A percentile compares a stretch with the other conserved stretches of the same genome.
Conservation (phyloP, 2,113 vertebrate species). For the Arizona elegans region DNA sequence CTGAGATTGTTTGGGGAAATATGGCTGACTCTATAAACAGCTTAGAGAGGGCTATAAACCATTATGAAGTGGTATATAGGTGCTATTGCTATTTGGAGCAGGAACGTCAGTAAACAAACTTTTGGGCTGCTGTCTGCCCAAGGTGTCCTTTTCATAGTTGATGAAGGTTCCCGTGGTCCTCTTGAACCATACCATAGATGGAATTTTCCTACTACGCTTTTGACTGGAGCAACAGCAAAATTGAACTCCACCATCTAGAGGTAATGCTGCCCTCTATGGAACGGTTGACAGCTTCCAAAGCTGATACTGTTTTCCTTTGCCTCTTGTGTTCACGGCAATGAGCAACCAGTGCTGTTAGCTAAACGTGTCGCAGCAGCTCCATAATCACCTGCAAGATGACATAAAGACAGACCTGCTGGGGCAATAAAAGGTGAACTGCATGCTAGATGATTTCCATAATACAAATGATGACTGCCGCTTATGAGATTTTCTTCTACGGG, state of each 20-base stretch:
- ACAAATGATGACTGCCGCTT: slow-evolving; percentile 44
- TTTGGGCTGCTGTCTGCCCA: slow-evolving; percentile 3
- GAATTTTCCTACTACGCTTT: slow-evolving; percentile 4
- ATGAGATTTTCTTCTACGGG: slow-evolving; percentile 33
- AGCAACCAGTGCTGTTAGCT: slow-evolving; percentile 35
- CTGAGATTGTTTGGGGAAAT: not conserved
- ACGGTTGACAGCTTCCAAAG: not conserved
- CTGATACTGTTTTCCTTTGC: slow-evolving; percentile 15
- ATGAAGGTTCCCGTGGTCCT: slow-evolving; percentile 9
- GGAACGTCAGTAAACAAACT: not conserved
- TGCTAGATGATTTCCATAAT: slow-evolving; percentile 16
- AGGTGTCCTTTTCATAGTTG: slow-evolving; percentile 2
- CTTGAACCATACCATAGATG: slow-evolving; percentile 5
- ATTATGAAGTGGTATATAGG: not conserved
- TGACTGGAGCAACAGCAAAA: not conserved
- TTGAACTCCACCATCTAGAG: slow-evolving; percentile 15
- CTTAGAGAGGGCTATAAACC: not conserved
- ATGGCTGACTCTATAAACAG: not conserved
- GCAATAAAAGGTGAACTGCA: slow-evolving; percentile 26
- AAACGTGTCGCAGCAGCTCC: slow-evolving; percentile 32
- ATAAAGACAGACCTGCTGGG: slow-evolving; percentile 35
- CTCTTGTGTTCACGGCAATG: slow-evolving; percentile 2
- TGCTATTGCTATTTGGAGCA: not conserved
- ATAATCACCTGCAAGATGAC: slow-evolving; percentile 24
- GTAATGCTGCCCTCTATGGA: slow-evolving; percentile 13